A percentile compares a stretch with the other conserved stretches of the same genome.
phyloP scores from a whole-genome alignment of 2,888 invertebrate species.

The Sepioteuthis lessoniana region DNA sequence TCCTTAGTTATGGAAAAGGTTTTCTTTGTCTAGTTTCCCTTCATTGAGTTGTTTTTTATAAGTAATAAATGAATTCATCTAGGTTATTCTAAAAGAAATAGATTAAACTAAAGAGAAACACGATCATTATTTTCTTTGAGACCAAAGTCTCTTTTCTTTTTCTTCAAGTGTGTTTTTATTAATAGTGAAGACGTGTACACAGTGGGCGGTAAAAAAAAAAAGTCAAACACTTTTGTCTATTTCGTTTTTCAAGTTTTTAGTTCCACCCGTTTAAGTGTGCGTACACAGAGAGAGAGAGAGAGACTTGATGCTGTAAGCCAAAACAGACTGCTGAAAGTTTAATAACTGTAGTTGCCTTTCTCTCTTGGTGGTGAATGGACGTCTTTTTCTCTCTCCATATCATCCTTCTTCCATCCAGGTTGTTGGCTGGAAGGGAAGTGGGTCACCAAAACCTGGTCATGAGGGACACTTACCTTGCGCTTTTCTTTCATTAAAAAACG shows the following conservation, averaged over 20 bases:
- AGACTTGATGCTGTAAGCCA: neutral
- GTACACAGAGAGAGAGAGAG: neutral
- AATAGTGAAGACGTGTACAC: neutral
- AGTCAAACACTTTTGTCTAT: neutral
- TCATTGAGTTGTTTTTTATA: too few relatives aligned
- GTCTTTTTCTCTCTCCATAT: neutral
- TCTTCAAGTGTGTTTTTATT: too few relatives aligned
- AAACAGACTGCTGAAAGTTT: neutral
- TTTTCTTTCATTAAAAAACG: neutral
- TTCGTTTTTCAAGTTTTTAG: neutral
- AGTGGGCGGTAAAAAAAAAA: neutral
- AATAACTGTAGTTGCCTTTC: neutral
- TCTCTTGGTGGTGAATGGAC: neutral
- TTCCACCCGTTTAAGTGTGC: neutral
- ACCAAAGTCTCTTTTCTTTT: neutral
- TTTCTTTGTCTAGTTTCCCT: too few relatives aligned
- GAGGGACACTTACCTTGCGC: constrained; percentile 33
- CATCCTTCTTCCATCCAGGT: neutral
- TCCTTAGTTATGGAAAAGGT: too few relatives aligned
- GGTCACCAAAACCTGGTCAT: constrained; percentile 9
- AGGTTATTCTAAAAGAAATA: too few relatives aligned
- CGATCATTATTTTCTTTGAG: neutral
- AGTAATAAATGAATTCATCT: too few relatives aligned
- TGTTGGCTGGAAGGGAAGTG: neutral
- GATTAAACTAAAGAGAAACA: too few relatives aligned